Evolutionary conservation across 2,888 invertebrate genomes (phyloP), one percentile per base, ranked within the genome.

Genomic region (Dryadula phaetusa): DNA sequence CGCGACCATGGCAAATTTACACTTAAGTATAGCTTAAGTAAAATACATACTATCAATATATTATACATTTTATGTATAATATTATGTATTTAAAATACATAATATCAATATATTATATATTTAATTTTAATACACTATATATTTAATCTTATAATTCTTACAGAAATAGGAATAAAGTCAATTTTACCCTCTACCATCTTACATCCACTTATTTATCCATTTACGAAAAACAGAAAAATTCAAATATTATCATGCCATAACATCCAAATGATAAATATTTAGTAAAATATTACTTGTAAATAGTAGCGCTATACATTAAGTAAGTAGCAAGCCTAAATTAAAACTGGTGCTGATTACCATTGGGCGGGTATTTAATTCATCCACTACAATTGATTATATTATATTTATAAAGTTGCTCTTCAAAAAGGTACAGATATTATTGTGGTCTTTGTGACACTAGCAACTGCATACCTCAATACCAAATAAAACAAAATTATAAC

Each of bases 361-460:
- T 62, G 37, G 20, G 28, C 16, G 16, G 52, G 58, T 58, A 62
- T 58, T 66, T 44, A 69, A 70, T 70, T 58, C 67, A 70, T 67
- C 58, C 49, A 56, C 37, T 49, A 58, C 40, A 64, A 32, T 44
- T 64, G 20, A 40, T 49, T 44, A 44, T 32, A n/a, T 62, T 22
- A 20, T 4, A 46, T 61, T 65, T 69, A 52, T 65, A 5, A 47
- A 42, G 46, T 60, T 18, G 28, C 52, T 64, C 46, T 60, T 40
- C 40, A 40, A 64, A 66, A 66, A 61, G 60, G 66, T 20, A 22
- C 7, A 49, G 28, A 49, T 14, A 12, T 62, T 62, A 37, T 37
- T 62, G 18, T 34, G 3, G 6, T 54, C 14, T 37, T 54, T n/a
- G 0, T 49, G 25, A 49, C n/a, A 0, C 3, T 37, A 3, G 4